phyloP scores from a whole-genome alignment of 2,113 vertebrate genomes.

The Lasiurus cinereus region DNA sequence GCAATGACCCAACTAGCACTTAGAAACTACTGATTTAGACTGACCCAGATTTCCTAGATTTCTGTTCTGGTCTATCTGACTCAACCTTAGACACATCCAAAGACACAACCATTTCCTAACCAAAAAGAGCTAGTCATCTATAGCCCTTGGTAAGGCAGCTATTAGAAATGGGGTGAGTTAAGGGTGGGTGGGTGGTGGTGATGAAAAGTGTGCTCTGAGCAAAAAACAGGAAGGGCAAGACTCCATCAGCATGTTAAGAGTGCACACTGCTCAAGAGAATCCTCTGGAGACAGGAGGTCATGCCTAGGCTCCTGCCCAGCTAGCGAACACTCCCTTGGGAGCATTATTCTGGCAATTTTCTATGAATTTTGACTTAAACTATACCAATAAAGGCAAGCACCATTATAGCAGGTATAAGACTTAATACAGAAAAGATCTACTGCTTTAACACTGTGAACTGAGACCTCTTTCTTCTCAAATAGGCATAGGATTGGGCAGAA shows the following conservation, averaged over 20 bases:
- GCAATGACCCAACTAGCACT: conserved; percentile 3
- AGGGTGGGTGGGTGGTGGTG: not conserved
- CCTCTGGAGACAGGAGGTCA: not conserved
- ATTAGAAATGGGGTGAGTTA: not conserved
- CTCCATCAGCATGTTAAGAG: not conserved
- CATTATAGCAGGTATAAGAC: not conserved
- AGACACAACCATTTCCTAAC: not conserved
- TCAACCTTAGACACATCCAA: not conserved
- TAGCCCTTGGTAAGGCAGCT: not conserved
- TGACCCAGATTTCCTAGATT: not conserved
- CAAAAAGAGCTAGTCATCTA: not conserved
- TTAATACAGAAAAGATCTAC: not conserved
- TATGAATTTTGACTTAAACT: conserved; percentile 27
- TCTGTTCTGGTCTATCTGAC: not conserved
- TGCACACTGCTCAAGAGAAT: not conserved
- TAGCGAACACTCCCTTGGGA: not conserved
- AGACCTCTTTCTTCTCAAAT: conserved; percentile 22
- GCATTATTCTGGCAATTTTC: conserved; percentile 16
- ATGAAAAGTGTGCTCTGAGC: not conserved
- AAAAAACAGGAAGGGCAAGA: not conserved
- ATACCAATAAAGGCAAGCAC: not conserved
- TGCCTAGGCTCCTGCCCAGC: not conserved
- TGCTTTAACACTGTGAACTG: not conserved
- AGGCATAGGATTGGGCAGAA: not conserved
- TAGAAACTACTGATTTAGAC: conserved; percentile 1